Evolutionary conservation across 92 coral and sea anemone genomes (phyloP).

Genomic region (Muricea muricata): DNA sequence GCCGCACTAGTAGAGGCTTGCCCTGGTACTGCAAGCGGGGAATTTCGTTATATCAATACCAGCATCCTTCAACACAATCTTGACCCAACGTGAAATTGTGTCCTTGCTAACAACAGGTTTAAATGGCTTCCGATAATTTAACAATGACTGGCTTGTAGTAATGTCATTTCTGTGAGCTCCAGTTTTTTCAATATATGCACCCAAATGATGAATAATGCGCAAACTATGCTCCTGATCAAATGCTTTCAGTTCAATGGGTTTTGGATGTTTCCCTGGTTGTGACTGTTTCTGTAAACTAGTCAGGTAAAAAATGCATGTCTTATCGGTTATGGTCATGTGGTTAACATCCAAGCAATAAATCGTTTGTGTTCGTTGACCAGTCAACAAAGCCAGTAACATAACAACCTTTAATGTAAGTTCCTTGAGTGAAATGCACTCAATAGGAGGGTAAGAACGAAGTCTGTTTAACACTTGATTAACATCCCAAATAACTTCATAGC

Average conservation of each 20-base stretch:
- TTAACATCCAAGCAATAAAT: too few relatives aligned
- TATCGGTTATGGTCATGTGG: too few relatives aligned
- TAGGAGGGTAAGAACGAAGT: neutral
- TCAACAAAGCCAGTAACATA: conserved; percentile 16
- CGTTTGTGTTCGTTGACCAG: conserved; percentile 45
- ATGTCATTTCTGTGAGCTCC: conserved; percentile 23
- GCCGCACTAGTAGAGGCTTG: conserved; percentile 58
- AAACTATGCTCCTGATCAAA: neutral
- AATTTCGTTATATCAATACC: conserved; percentile 55
- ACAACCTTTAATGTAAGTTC: conserved; percentile 30
- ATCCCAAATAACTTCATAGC: neutral
- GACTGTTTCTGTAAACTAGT: neutral
- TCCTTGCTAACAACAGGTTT: conserved; percentile 29
- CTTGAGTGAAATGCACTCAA: neutral
- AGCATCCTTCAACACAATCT: conserved; percentile 42
- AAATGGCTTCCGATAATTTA: conserved; percentile 60
- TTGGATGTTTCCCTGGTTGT: conserved; percentile 21
- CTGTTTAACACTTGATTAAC: neutral
- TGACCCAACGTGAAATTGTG: conserved; percentile 32
- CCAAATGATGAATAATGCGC: conserved; percentile 46
- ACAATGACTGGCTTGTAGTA: conserved; percentile 35
- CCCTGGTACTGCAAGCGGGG: conserved; percentile 53
- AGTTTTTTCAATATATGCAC: conserved; percentile 45
- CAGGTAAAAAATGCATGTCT: too few relatives aligned
- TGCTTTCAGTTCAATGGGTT: neutral